A percentile compares a stretch with the other conserved stretches of the same genome.
phyloP scores from a whole-genome alignment of 2,113 vertebrate genomes.

The Pogona vitticeps region DNA sequence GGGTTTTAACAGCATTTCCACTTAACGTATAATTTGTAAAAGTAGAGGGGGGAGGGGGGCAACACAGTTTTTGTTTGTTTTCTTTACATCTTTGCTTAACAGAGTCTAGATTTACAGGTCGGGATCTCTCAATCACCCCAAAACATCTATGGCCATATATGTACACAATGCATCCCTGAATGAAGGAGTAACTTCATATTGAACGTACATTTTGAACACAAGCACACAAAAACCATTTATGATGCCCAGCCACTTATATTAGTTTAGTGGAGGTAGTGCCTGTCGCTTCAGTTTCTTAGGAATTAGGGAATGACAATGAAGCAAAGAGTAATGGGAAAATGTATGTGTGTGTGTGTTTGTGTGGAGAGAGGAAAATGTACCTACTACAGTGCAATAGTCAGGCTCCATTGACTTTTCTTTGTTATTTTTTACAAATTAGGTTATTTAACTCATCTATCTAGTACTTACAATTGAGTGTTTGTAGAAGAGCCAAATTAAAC shows the following conservation, averaged over 20 bases:
- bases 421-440: neutral
- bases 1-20: constrained; percentile 58
- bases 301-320: neutral
- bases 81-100: constrained; percentile 28
- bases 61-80: constrained; percentile 35
- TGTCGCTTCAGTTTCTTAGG: neutral
- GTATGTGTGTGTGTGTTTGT: neutral
- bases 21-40: constrained; percentile 55
- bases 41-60: neutral
- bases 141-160: neutral
- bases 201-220: neutral
- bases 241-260: neutral
- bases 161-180: neutral
- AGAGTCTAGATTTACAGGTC: constrained; percentile 15
- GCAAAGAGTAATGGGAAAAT: neutral
- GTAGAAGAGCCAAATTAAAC: no score
- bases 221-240: neutral
- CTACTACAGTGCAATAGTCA: neutral
- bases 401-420: neutral
- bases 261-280: neutral
- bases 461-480: neutral
- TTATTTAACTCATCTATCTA: neutral
- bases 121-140: constrained; percentile 7
- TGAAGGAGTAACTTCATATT: neutral
- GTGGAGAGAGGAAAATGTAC: neutral